A percentile compares a stretch with the other conserved stretches of the same genome.
Conservation (phyloP, 2,113 vertebrate genomes). For the Catharus minimus region DNA sequence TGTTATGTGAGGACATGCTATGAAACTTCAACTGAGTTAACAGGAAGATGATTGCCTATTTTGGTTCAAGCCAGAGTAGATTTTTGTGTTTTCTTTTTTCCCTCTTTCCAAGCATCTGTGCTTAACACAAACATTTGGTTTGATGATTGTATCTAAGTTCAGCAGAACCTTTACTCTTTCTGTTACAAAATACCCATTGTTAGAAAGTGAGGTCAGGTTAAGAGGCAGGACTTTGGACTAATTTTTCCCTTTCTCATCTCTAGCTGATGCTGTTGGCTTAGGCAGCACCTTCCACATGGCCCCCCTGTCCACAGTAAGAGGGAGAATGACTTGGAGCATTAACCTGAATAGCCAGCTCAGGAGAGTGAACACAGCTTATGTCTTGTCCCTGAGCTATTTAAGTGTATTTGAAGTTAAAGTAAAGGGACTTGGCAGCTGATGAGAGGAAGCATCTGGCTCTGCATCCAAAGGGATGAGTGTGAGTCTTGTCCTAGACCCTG, state of each 20-base stretch:
- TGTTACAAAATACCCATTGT: not conserved
- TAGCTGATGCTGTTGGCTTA: not conserved
- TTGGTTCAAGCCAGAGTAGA: not conserved
- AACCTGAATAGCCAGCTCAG: not conserved
- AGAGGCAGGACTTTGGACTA: not conserved
- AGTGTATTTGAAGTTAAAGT: not conserved
- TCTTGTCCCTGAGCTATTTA: not conserved
- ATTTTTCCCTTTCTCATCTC: not conserved
- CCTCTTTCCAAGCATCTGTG: conserved; percentile 2
- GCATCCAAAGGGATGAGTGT: not conserved
- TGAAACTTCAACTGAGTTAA: not conserved
- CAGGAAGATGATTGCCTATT: not conserved
- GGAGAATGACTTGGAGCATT: not conserved
- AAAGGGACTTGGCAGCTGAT: not conserved
- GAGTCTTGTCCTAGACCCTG: not conserved
- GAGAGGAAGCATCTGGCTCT: conserved; percentile 21
- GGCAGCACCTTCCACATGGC: not conserved
- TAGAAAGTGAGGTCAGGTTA: not conserved
- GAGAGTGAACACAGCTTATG: not conserved
- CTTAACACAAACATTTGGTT: conserved; percentile 10
- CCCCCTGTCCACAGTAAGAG: not conserved
- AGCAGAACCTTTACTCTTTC: not conserved
- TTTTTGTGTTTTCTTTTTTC: conserved; percentile 12
- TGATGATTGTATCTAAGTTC: not conserved
- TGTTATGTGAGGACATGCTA: not conserved